Evolutionary conservation across 2,888 invertebrate species (phyloP).

Genomic region (Zonitis immaculata): DNA sequence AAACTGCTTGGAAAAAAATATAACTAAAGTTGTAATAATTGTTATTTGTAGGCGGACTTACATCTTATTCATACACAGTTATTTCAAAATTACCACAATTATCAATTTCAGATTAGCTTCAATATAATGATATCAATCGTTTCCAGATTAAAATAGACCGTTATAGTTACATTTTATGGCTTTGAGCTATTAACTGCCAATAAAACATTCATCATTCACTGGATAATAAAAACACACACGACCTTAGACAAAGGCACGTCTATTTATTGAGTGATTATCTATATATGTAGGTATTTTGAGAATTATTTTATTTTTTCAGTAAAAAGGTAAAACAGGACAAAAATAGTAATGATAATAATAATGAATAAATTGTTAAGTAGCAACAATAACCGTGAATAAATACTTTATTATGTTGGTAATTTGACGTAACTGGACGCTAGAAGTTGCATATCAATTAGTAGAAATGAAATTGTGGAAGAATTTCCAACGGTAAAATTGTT

Average conservation of each 20-base stretch:
- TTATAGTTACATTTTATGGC: background rate
- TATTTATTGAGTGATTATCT: background rate
- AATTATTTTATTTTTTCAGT: no score
- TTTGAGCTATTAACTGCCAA: background rate
- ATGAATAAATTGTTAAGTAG: constrained; percentile 8
- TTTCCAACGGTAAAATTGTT: constrained; percentile 11
- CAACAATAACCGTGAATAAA: constrained; percentile 1
- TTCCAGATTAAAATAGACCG: background rate
- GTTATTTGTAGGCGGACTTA: background rate
- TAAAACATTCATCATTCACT: background rate
- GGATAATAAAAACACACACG: background rate
- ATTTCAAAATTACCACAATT: background rate
- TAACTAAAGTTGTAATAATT: background rate
- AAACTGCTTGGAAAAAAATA: background rate
- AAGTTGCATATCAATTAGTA: constrained; percentile 15
- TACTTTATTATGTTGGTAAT: background rate
- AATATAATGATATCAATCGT: background rate
- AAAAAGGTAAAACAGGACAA: no score
- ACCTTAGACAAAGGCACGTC: background rate
- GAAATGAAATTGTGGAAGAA: constrained; percentile 5
- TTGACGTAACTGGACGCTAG: constrained; percentile 2
- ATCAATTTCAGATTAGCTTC: background rate
- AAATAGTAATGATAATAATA: no score
- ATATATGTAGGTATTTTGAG: no score
- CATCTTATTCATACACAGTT: background rate